These are phyloP conservation scores for Meda fulgida DNA, from an alignment of 2,797 vertebrate species.

Conservation along the genomic window DNA sequence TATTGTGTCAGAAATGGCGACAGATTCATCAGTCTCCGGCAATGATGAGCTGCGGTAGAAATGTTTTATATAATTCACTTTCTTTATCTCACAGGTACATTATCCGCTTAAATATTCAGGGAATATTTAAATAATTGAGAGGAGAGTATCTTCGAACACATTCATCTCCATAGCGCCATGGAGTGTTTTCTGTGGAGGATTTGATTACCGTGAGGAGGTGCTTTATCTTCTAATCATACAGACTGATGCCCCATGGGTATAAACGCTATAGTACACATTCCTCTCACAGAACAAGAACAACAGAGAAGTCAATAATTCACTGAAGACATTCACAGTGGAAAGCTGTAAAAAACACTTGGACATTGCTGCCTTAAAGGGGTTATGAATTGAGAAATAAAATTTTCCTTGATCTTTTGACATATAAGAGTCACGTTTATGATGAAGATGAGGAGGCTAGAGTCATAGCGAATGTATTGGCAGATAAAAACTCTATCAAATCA, in stretches of 20 bases:
- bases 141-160: not conserved
- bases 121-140: conserved; percentile 18
- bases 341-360: not conserved
- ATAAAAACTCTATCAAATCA: not conserved
- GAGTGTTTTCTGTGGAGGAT: conserved; percentile 29
- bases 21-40: not conserved
- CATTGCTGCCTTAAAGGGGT: not conserved
- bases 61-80: conserved; percentile 9
- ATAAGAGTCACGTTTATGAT: not conserved
- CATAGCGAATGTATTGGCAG: not conserved
- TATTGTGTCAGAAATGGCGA: not conserved
- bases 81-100: conserved; percentile 8
- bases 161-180: conserved; percentile 2
- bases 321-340: not conserved
- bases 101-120: not conserved
- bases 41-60: not conserved
- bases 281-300: not conserved
- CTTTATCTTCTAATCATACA: conserved; percentile 12
- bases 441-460: not conserved
- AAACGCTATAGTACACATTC: not conserved
- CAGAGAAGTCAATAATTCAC: conserved; percentile 9
- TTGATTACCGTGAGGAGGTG: conserved; percentile 3
- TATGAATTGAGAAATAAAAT: not conserved
- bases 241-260: conserved; percentile 5
- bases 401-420: not conserved